Base-by-base conservation (phyloP, 2,113 vertebrate species). In the Hippocampus zosterae region DNA sequence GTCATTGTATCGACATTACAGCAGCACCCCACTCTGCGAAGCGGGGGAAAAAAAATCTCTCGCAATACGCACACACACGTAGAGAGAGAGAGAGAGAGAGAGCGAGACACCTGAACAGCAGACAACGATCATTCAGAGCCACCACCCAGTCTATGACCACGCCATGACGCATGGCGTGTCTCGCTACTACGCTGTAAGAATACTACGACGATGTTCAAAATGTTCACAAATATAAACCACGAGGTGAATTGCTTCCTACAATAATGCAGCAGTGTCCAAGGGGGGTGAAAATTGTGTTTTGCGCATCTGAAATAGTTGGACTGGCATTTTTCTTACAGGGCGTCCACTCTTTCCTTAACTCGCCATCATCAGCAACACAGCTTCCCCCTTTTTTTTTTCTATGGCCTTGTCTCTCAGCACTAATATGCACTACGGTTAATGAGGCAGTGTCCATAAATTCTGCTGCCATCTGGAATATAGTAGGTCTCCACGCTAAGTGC, bases 1-100 rank as follows among this genome's bases (percentile, higher is more conserved):
- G 92, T 92, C 92, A 88, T 91, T 90, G 91, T 92, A 92, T 93
- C 89, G 92, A 93, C 93, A 78, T 82, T 85, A 84, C 79, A 73
- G 75, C 80, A 71, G 56, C 73, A 65, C 89, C 79, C 23, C 67
- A 72, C 85, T 23, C 60, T 21, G 86, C 82, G 3, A 8, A 52
- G 21, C 9, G 6, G 8, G 12, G 89, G n/a, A n/a, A n/a, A 90
- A 92, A 90, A 87, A 92, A 88, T 73, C 65, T 86, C 84, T 84
- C 86, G 55, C 89, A 95, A 95, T 93, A 94, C 96, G 96, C 95
- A 94, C 96, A 94, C 95, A 93, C 93, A 92, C 83, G 85, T 0
- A 23, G 8, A 11, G 52, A 27, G 23, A 25, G 13, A 44, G 25
- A 25, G 6, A 44, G 15, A 44, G 15, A 9, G 46, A 48, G 46